A percentile compares a stretch with the other conserved stretches of the same genome.
Evolutionary conservation across 2,888 invertebrate genomes (phyloP).

Genomic region (Ochropacha duplaris): DNA sequence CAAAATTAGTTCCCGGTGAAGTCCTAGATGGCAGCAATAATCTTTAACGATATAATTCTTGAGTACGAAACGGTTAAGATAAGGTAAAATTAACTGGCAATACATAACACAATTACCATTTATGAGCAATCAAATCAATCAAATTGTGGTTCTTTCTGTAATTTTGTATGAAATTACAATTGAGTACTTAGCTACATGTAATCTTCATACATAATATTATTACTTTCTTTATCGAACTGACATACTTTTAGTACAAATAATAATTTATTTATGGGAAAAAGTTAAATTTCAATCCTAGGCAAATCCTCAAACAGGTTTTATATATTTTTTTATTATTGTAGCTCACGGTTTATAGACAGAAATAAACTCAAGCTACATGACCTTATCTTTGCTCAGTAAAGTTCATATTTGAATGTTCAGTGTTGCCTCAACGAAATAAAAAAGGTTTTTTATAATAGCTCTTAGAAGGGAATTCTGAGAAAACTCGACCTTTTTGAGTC

Average conservation of each 20-base stretch:
- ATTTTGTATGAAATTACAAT: too few relatives aligned
- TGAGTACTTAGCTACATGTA: too few relatives aligned
- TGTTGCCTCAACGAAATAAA: not conserved
- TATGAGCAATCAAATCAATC: not conserved
- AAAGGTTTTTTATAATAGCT: conserved; percentile 7
- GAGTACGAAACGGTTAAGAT: not conserved
- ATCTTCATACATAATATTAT: too few relatives aligned
- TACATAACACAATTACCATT: not conserved
- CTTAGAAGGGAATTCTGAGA: conserved; percentile 56
- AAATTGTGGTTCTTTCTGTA: too few relatives aligned
- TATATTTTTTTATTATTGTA: too few relatives aligned
- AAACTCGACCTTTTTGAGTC: conserved; percentile 56
- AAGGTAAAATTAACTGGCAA: not conserved
- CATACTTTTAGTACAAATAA: too few relatives aligned
- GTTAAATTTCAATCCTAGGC: too few relatives aligned
- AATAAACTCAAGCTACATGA: too few relatives aligned
- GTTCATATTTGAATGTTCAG: conserved; percentile 15
- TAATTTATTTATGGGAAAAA: too few relatives aligned
- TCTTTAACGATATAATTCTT: conserved; percentile 7
- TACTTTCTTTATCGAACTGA: too few relatives aligned
- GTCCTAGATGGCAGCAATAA: conserved; percentile 40
- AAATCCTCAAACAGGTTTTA: too few relatives aligned
- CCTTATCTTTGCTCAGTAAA: not conserved
- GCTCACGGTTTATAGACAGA: not conserved
- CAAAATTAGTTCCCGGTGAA: conserved; percentile 8